phyloP scores from a whole-genome alignment of 1,140 invertebrate species.

The Hyles vespertilio region DNA sequence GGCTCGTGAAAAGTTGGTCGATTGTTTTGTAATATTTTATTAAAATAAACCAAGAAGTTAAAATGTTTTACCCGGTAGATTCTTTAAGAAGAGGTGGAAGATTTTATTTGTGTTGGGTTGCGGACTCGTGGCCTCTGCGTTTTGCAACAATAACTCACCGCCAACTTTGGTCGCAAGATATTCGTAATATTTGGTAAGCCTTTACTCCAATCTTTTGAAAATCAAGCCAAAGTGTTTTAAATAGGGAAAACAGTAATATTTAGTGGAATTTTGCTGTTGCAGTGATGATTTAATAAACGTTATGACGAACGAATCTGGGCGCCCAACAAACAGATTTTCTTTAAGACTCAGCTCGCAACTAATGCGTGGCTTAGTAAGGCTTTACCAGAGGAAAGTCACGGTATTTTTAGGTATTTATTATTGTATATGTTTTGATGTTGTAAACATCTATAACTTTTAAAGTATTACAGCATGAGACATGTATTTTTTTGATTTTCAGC shows the following conservation, averaged over 20 bases:
- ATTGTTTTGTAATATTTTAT: too few relatives aligned
- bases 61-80: conserved; percentile 64
- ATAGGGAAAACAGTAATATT: not conserved
- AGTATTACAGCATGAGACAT: too few relatives aligned
- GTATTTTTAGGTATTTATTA: conserved; percentile 43
- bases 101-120: conserved; percentile 68
- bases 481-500: conserved; percentile 31
- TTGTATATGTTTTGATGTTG: not conserved
- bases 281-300: conserved; percentile 56
- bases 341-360: conserved; percentile 58
- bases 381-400: conserved; percentile 54
- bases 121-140: conserved; percentile 62
- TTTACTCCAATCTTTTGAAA: not conserved
- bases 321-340: conserved; percentile 51
- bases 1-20: not conserved
- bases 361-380: conserved; percentile 49
- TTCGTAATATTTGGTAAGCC: conserved; percentile 57
- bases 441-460: not conserved
- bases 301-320: conserved; percentile 54
- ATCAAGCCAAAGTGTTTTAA: not conserved
- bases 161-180: conserved; percentile 60
- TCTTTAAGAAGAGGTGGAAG: conserved; percentile 55
- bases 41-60: not conserved
- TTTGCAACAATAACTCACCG: conserved; percentile 55
- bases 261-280: conserved; percentile 15